A percentile compares a stretch with the other conserved stretches of the same genome.
Evolutionary conservation across 2,888 invertebrate genomes (phyloP).

Genomic region (Diachrysia chrysitis): DNA sequence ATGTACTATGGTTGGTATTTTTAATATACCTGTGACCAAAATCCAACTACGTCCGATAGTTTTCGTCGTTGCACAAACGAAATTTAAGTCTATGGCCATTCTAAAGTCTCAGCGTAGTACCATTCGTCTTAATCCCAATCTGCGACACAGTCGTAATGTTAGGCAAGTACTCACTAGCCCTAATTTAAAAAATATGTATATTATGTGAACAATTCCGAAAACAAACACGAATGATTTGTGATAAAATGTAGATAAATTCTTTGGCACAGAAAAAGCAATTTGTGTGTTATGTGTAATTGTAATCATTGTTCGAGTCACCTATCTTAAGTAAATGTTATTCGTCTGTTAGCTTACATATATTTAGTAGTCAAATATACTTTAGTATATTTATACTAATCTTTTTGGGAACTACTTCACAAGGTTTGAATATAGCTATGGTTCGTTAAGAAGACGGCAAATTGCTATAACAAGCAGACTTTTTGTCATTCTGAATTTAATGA

Average conservation of each 20-base stretch:
- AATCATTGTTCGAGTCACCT: neutral
- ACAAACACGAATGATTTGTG: too few relatives aligned
- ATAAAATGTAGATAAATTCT: neutral
- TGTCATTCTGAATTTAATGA: conserved; percentile 75
- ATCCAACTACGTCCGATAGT: neutral
- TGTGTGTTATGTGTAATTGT: neutral
- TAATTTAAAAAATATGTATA: too few relatives aligned
- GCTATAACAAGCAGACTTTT: conserved; percentile 75
- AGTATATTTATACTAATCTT: conserved; percentile 16
- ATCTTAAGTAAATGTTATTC: conserved; percentile 56
- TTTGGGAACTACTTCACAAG: conserved; percentile 42
- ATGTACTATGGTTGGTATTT: neutral
- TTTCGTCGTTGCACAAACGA: neutral
- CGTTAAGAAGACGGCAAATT: conserved; percentile 85
- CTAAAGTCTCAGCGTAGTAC: neutral
- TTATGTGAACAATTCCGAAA: too few relatives aligned
- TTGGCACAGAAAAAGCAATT: neutral
- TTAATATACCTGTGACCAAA: neutral
- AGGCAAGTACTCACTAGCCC: too few relatives aligned
- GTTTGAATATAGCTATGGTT: conserved; percentile 60
- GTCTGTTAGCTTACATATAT: conserved; percentile 41
- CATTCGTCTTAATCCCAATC: neutral
- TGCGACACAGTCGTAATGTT: too few relatives aligned
- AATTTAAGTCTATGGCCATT: too few relatives aligned
- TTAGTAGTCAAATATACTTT: conserved; percentile 39